Evolutionary conservation across 2,113 vertebrate genomes (phyloP), one percentile per base, ranked within the genome.

Genomic region (Gambusia affinis): DNA sequence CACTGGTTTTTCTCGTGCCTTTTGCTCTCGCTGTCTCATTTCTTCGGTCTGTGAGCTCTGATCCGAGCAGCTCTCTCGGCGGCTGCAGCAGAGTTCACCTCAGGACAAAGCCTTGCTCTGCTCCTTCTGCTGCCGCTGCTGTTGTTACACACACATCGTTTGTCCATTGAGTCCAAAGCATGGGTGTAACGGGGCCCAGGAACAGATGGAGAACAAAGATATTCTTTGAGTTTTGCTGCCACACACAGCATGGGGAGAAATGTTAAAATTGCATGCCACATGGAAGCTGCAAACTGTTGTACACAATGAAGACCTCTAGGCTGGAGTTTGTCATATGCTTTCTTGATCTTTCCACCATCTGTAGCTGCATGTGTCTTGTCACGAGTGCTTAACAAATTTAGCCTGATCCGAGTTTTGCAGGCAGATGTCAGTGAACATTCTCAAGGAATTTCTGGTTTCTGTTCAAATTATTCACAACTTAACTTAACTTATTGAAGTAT

Each of bases 71-170:
- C 37, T 81, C 47, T 83, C 75, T 22, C 31, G 75, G 28, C 64
- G 64, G 61, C 82, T 85, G 87, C 90, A 87, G 90, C 81, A 69
- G 85, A 84, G 93, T 93, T 94, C 91, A 93, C 65, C 60, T 83
- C 62, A 87, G 93, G 92, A 93, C 91, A 91, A 75, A 39, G 4
- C 39, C 30, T 61, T 4, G 14, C 64, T 73, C 64, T 65, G 79
- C 82, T 61, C 70, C 44, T 62, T 62, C 27, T 44, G 77, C 70
- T 66, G 62, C 67, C 8, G 29, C 14, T 14, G 33, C 64, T 57
- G 51, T 57, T 57, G 51, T 57, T 57, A 62, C 86, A 70, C 77
- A 64, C 76, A 77, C 80, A 68, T 82, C 42, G 42, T 85, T 76
- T 80, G 73, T 74, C 64, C 51, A 82, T 64, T 24, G 29, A 83